Conservation (phyloP, 2,888 invertebrate genomes). For the Lutraria lutraria region DNA sequence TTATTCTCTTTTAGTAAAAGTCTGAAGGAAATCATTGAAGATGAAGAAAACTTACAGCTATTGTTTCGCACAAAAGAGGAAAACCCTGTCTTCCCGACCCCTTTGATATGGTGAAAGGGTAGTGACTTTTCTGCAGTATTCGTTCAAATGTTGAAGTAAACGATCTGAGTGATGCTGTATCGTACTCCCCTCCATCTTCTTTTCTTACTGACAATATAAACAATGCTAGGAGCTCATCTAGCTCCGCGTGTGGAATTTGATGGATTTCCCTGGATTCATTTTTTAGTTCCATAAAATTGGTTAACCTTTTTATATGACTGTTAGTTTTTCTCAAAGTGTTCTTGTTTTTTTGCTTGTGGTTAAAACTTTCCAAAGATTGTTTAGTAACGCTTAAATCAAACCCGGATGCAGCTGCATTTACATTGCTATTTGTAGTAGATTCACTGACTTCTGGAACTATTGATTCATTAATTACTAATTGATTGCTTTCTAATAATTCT, state of each 20-base stretch:
- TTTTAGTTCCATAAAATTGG: not conserved
- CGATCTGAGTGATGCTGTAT: not conserved
- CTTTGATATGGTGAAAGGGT: slow-evolving; percentile 18
- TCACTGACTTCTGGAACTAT: too few relatives aligned
- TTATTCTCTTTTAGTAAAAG: not conserved
- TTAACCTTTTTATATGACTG: not conserved
- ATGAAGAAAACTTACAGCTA: not conserved
- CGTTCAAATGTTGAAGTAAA: slow-evolving; percentile 13
- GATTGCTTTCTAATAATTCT: too few relatives aligned
- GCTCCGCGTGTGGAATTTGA: not conserved
- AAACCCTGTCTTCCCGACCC: slow-evolving; percentile 16
- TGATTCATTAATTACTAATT: too few relatives aligned
- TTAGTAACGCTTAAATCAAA: not conserved
- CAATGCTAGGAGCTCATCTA: not conserved
- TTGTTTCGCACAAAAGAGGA: slow-evolving; percentile 1
- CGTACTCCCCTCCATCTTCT: slow-evolving; percentile 7
- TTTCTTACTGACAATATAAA: slow-evolving; percentile 17
- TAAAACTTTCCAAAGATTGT: not conserved
- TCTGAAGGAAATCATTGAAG: not conserved
- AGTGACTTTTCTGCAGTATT: not conserved
- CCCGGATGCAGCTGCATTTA: not conserved
- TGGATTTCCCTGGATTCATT: slow-evolving; percentile 1
- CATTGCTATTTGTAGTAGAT: not conserved
- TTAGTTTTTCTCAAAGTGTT: not conserved
- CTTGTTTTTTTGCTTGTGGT: slow-evolving; percentile 16